Percentiles rank a stretch among this genome's conserved stretches.
Evolutionary conservation across 2,797 vertebrate species (phyloP).

Genomic region (Schizopygopsis pylzovi): DNA sequence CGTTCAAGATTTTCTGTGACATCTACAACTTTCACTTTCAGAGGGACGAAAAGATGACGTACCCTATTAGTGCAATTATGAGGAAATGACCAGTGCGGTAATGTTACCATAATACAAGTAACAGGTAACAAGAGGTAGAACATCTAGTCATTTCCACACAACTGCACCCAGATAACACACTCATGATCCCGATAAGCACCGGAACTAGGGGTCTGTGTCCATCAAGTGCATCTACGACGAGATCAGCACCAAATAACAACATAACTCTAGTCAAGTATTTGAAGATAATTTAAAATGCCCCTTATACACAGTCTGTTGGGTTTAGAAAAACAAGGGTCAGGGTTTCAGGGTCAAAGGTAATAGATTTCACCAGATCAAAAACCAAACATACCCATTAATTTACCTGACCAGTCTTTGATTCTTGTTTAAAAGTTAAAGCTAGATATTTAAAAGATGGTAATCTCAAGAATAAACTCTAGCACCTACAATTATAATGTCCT

Average conservation of each 20-base stretch:
- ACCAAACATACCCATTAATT: conserved; percentile 46
- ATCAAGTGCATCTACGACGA: conserved; percentile 81
- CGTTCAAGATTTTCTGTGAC: conserved; percentile 30
- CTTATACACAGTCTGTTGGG: conserved; percentile 80
- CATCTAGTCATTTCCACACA: conserved; percentile 82
- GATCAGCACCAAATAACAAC: conserved; percentile 80
- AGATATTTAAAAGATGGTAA: conserved; percentile 51
- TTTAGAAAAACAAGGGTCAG: conserved; percentile 49
- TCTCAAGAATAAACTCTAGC: conserved; percentile 72
- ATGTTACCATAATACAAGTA: conserved; percentile 84
- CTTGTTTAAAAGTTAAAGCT: conserved; percentile 70
- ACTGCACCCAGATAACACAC: conserved; percentile 71
- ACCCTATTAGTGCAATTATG: conserved; percentile 74
- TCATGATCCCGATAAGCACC: conserved; percentile 62
- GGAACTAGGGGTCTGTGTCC: conserved; percentile 62
- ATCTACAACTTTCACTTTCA: conserved; percentile 26
- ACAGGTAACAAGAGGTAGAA: conserved; percentile 89
- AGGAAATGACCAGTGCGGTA: conserved; percentile 82
- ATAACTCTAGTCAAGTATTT: conserved; percentile 80
- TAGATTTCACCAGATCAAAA: conserved; percentile 45
- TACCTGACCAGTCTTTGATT: conserved; percentile 69
- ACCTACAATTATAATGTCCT: conserved; percentile 72
- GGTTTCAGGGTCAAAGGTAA: conserved; percentile 51
- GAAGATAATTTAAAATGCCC: conserved; percentile 78
- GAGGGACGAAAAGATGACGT: conserved; percentile 40